Evolutionary conservation across 2,113 vertebrate species (phyloP), one percentile per base, ranked within the genome.

Genomic region (Microcebus lehilahytsara): DNA sequence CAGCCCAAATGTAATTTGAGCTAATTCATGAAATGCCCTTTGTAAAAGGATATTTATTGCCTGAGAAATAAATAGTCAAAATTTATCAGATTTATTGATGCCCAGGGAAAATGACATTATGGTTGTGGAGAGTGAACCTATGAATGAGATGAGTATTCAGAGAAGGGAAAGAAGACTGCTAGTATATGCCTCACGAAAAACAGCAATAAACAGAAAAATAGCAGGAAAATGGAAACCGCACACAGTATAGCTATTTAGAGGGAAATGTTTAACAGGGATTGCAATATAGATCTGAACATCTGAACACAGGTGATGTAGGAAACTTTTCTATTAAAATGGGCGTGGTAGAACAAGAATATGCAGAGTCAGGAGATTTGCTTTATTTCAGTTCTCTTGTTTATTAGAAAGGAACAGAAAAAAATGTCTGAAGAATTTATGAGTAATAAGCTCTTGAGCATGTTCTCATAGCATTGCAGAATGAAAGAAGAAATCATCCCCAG

Each of bases 1-100:
- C 84, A 97, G 97, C 97, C 97, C 98, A 98, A 98, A 98, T 98
- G 98, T 97, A 98, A 98, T 98, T 98, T 98, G 86, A 97, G 97
- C 40, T 97, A 98, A 98, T 98, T 98, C 97, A 98, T 14, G 4
- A 98, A 98, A 98, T 60, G 3, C 42, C 58, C 89, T 98, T 98
- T 98, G 98, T 97, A 97, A 98, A 98, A 94, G 88, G 98, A 97
- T 98, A 98, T 98, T 98, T 98, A 98, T 98, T 98, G 96, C 98
- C 98, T 94, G 80, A 23, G 95, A 98, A 98, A 98, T 98, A 98
- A 98, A 98, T 98, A 98, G 97, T 98, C 98, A 98, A 98, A 98
- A 98, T 98, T 95, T 96, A 98, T 97, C 97, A 97, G 98, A 98
- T 98, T 98, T 98, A 98, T 98, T 95, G 98, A 97, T 96, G 96